Conservation (phyloP, 2,888 invertebrate genomes). For the Strigamia maritima region DNA sequence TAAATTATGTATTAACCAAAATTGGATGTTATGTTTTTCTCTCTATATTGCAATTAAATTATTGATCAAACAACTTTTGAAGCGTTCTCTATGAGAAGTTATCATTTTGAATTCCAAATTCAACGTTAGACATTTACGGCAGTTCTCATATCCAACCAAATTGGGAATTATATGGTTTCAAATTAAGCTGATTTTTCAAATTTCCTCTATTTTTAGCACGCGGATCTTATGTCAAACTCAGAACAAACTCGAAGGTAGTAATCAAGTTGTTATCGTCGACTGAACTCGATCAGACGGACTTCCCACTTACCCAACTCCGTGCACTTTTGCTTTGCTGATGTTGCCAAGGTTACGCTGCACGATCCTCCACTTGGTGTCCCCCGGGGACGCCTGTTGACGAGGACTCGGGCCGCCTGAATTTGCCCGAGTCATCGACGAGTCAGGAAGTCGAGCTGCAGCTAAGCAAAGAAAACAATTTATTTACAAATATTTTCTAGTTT, state of each 20-base stretch:
- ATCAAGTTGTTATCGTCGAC: conserved; percentile 34
- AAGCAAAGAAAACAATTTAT: background rate
- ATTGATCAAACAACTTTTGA: background rate
- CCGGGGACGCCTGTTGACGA: conserved; percentile 29
- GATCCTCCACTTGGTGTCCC: conserved; percentile 38
- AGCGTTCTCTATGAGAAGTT: background rate
- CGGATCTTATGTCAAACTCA: background rate
- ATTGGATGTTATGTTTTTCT: background rate
- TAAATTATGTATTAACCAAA: background rate
- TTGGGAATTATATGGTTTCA: background rate
- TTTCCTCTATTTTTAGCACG: background rate
- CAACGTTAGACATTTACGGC: background rate
- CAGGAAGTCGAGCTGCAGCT: conserved; percentile 28
- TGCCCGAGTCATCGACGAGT: conserved; percentile 28
- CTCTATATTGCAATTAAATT: background rate
- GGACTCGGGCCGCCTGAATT: conserved; percentile 37
- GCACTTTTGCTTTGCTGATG: conserved; percentile 36
- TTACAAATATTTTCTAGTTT: background rate
- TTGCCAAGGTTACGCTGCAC: conserved; percentile 38
- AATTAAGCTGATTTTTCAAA: background rate
- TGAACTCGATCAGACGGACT: conserved; percentile 24
- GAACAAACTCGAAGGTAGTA: conserved; percentile 17
- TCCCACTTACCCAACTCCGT: conserved; percentile 37
- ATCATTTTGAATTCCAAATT: background rate
- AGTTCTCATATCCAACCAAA: background rate